A percentile compares a stretch with the other conserved stretches of the same genome.
These are phyloP conservation scores for Acarapis woodi DNA, from an alignment of 1,140 invertebrate species.

Conservation along the genomic window DNA sequence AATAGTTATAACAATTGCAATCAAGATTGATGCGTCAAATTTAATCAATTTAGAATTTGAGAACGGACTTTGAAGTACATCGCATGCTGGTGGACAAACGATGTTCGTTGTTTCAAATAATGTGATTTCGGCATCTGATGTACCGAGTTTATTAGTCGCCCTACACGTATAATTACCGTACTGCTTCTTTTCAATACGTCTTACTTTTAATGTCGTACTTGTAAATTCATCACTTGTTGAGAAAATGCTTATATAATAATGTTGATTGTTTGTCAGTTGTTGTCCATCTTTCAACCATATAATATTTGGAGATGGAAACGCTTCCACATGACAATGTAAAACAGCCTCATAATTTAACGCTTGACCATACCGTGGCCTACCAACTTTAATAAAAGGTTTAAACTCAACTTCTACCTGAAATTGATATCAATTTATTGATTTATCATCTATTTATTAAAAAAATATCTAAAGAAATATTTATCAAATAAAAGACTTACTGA, in stretches of 20 bases:
- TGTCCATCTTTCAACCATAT: conserved; percentile 54
- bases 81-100: conserved; percentile 69
- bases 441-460: too few relatives aligned
- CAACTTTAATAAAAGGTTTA: conserved; percentile 48
- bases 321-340: conserved; percentile 63
- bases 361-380: conserved; percentile 35
- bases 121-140: conserved; percentile 37
- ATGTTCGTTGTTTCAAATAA: conserved; percentile 55
- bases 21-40: too few relatives aligned
- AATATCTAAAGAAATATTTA: too few relatives aligned
- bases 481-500: too few relatives aligned
- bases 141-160: conserved; percentile 56
- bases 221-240: conserved; percentile 68
- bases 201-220: conserved; percentile 52
- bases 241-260: conserved; percentile 58
- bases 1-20: too few relatives aligned
- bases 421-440: too few relatives aligned
- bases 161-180: conserved; percentile 58
- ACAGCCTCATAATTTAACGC: conserved; percentile 74
- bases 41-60: too few relatives aligned
- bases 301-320: conserved; percentile 67
- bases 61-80: too few relatives aligned
- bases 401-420: conserved; percentile 57
- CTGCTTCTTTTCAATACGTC: conserved; percentile 64
- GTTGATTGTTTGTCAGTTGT: conserved; percentile 49